Percentiles rank a stretch among this genome's conserved stretches.
Evolutionary conservation across 2,797 vertebrate species (phyloP).

Genomic region (Arremon aurantiirostris): DNA sequence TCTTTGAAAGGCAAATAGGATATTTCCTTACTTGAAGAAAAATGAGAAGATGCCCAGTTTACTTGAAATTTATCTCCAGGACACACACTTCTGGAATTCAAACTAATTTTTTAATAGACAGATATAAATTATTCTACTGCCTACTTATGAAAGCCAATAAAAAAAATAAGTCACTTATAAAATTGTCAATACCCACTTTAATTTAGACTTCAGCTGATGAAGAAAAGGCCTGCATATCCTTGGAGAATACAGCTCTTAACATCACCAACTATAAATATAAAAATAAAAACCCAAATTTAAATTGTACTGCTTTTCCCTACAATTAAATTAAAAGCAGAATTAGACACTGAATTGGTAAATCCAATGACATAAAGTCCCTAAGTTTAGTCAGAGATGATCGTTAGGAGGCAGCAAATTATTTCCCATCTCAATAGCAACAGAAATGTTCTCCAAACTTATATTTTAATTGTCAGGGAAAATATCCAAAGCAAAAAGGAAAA

Average conservation of each 20-base stretch:
- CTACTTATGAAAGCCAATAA: not conserved
- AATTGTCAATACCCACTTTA: not conserved
- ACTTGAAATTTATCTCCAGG: not conserved
- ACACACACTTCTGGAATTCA: not conserved
- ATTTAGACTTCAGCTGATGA: not conserved
- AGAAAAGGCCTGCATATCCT: not conserved
- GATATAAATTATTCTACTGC: not conserved
- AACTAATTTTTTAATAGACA: not conserved
- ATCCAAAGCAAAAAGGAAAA: not conserved
- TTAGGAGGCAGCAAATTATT: constrained; percentile 10
- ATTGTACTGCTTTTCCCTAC: not conserved
- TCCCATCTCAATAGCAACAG: not conserved
- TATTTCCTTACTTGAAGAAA: not conserved
- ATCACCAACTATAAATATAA: not conserved
- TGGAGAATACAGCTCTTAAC: not conserved
- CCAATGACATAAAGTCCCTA: not conserved
- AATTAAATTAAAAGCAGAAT: not conserved
- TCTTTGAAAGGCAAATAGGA: not conserved
- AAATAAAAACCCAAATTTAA: not conserved
- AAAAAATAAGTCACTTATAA: not conserved
- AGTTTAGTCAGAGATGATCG: constrained; percentile 4
- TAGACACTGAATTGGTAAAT: not conserved
- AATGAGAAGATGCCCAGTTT: not conserved
- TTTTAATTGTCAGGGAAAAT: not conserved
- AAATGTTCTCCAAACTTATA: constrained; percentile 26